Percentiles rank a stretch among this genome's conserved stretches.
phyloP scores from a whole-genome alignment of 2,888 invertebrate genomes.

The Andricus curvator region DNA sequence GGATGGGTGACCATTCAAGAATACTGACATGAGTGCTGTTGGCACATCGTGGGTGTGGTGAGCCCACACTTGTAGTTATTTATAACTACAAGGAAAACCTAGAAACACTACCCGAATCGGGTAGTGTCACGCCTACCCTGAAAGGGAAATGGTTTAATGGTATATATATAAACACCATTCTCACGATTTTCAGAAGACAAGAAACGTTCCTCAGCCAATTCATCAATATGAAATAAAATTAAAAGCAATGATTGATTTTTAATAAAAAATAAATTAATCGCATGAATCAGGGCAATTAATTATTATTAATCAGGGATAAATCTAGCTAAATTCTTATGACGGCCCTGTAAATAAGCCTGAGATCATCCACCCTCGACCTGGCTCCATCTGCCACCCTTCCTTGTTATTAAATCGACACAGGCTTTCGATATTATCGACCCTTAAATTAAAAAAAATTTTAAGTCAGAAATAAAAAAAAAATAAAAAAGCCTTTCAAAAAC shows the following conservation, averaged over 20 bases:
- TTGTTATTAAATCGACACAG: background rate
- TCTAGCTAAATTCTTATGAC: background rate
- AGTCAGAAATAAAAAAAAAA: background rate
- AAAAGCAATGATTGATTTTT: background rate
- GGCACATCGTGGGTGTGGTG: too few species aligned
- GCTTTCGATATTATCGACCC: slow-evolving; percentile 14
- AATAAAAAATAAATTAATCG: background rate
- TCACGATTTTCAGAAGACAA: too few species aligned
- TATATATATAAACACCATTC: too few species aligned
- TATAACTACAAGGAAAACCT: too few species aligned
- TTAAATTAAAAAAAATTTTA: background rate
- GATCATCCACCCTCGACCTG: slow-evolving; percentile 9
- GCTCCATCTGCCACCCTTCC: slow-evolving; percentile 29
- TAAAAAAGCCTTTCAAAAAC: background rate
- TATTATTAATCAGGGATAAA: background rate
- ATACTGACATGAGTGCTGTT: too few species aligned
- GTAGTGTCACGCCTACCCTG: too few species aligned
- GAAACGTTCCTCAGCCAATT: too few species aligned
- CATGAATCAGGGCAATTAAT: background rate
- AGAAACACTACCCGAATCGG: too few species aligned
- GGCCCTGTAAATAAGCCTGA: slow-evolving; percentile 1
- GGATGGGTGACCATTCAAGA: too few species aligned
- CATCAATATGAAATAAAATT: background rate
- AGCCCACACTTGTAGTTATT: too few species aligned
- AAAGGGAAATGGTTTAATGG: too few species aligned